Base-by-base conservation (phyloP, 2,888 invertebrate species). In the Chrysotoxum bicinctum region DNA sequence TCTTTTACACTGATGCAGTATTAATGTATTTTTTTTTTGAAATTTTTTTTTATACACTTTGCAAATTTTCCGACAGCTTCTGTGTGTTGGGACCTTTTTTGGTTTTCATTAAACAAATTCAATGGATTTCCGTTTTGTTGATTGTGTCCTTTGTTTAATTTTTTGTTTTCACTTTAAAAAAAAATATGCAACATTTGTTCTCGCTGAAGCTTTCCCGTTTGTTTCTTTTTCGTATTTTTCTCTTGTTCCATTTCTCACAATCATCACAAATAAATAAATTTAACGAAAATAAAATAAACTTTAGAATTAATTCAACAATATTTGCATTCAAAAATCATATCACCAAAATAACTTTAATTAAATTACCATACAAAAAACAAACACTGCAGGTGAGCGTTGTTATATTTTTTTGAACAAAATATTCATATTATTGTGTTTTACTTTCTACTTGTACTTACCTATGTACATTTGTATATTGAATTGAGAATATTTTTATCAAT, bases 161-260 rank as follows among this genome's bases (percentile, higher is more conserved):
- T 37, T 35, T 40, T 64, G 21, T 35, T 37, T 21, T 40, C 14
- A 54, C 54, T 30, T n/a, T n/a, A n/a, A n/a, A 21, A 21, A 58
- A 19, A 70, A 69, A 43, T 16, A 35, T 80, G 66, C 80, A 80
- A 85, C 54, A 66, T 85, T 80, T 79, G 52, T 81, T 76, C 45
- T 73, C 45, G 85, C 85, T 81, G 80, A 85, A 85, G 85, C 76
- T 85, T 81, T 80, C 58, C 81, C 56, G 16, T 85, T 85, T 81
- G 72, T 77, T 76, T 81, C 19, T 75, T 74, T 79, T 54, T 56
- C 50, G 30, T 68, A 54, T 66, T 80, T 72, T 35, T 62, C 64
- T 74, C 70, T 75, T 68, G 54, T 75, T 79, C 66, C 70, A 54
- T 70, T 58, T 60, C 74, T 62, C 76, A 72, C 37, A 54, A 66